Conservation (phyloP, 2,888 invertebrate species). For the Pediacus dermestoides region DNA sequence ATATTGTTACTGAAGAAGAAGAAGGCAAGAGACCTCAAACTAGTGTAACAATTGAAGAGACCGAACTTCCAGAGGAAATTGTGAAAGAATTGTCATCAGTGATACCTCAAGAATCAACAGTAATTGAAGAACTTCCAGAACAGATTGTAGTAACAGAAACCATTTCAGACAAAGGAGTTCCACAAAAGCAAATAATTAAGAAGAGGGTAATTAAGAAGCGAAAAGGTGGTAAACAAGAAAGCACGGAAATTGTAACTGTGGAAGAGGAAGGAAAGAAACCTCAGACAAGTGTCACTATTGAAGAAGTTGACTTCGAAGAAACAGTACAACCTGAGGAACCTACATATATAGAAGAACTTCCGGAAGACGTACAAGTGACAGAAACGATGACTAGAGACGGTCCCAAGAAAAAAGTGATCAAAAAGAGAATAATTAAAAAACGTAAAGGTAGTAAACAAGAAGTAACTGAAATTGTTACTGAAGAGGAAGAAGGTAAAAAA, state of each 20-base stretch:
- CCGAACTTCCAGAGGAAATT: conserved; percentile 36
- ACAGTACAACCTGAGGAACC: conserved; percentile 1
- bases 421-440: conserved; percentile 31
- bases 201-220: conserved; percentile 29
- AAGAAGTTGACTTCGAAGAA: conserved; percentile 27
- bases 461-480: conserved; percentile 50
- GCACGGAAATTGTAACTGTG: conserved; percentile 36
- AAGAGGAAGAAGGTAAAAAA: conserved; percentile 49
- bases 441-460: conserved; percentile 40
- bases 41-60: conserved; percentile 44
- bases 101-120: conserved; percentile 24
- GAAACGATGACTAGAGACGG: neutral
- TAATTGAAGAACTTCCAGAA: conserved; percentile 42
- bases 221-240: conserved; percentile 42
- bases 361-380: conserved; percentile 19
- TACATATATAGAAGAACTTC: neutral
- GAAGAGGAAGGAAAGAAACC: conserved; percentile 27
- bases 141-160: conserved; percentile 26
- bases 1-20: conserved; percentile 45
- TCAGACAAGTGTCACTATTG: conserved; percentile 43
- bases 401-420: conserved; percentile 15
- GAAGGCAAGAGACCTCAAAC: conserved; percentile 45
- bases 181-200: conserved; percentile 29
- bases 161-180: conserved; percentile 21
- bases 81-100: conserved; percentile 27